Evolutionary conservation across 2,113 vertebrate genomes (phyloP).

Genomic region (Cryptotis parvus): DNA sequence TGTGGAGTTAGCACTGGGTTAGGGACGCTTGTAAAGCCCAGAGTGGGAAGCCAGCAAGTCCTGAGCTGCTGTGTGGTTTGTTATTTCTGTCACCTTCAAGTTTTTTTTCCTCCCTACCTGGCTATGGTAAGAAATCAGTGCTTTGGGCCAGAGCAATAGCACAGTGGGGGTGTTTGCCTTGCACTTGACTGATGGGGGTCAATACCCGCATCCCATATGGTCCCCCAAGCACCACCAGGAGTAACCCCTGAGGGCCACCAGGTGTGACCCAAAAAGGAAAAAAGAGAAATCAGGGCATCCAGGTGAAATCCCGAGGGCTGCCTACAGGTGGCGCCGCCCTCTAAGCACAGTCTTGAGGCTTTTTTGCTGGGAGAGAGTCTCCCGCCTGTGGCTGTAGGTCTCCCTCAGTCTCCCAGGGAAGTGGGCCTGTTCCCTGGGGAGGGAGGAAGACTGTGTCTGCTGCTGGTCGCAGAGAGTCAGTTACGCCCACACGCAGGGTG

Average conservation of each 20-base stretch:
- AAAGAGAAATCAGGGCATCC: neutral
- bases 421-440: neutral
- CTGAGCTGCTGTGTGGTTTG: neutral
- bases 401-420: neutral
- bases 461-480: neutral
- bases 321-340: neutral
- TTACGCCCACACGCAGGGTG: too few species aligned
- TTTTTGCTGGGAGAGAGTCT: neutral
- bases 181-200: too few species aligned
- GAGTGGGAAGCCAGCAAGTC: neutral
- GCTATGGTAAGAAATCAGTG: neutral
- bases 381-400: too few species aligned
- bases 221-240: too few species aligned
- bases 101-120: neutral
- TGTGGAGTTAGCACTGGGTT: neutral
- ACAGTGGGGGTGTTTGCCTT: too few species aligned
- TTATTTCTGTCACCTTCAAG: neutral
- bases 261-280: too few species aligned
- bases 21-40: constrained; percentile 16
- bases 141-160: too few species aligned
- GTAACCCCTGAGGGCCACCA: too few species aligned
- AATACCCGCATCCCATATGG: too few species aligned
- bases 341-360: too few species aligned
- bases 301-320: neutral
- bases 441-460: neutral